phyloP scores from a whole-genome alignment of 2,113 vertebrate genomes.

The Nyctibius bracteatus region DNA sequence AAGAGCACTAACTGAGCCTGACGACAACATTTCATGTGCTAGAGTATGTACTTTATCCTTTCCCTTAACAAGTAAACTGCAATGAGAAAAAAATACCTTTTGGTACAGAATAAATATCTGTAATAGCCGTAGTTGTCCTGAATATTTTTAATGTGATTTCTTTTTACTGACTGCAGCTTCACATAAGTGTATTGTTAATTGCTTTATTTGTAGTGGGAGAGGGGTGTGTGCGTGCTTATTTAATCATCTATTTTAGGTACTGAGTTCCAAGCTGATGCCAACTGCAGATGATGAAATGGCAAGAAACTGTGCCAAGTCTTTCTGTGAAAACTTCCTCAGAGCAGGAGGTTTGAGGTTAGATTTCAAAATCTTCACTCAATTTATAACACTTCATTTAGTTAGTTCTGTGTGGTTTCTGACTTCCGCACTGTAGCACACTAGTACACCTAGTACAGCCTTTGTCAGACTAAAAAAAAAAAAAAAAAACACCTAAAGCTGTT shows the following conservation, averaged over 20 bases:
- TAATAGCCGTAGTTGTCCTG: background rate
- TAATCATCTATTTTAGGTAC: slow-evolving; percentile 78
- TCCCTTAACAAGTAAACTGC: background rate
- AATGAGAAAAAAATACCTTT: background rate
- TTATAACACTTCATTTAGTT: background rate
- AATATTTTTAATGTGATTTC: background rate
- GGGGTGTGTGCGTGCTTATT: background rate
- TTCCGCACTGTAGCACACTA: background rate
- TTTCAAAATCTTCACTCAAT: background rate
- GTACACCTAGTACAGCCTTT: background rate
- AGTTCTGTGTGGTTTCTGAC: background rate
- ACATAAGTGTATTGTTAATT: background rate
- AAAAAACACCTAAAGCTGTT: background rate
- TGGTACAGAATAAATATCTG: background rate
- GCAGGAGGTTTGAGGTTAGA: slow-evolving; percentile 93
- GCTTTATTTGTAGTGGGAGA: background rate
- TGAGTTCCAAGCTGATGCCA: slow-evolving; percentile 99
- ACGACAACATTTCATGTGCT: background rate
- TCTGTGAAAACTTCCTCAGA: slow-evolving; percentile 98
- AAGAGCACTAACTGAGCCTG: background rate
- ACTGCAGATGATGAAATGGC: slow-evolving; percentile 99
- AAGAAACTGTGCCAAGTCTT: slow-evolving; percentile 96
- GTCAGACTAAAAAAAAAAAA: background rate
- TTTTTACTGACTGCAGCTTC: background rate
- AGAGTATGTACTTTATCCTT: background rate